These are phyloP conservation scores for Sebastes vulpes DNA, from an alignment of 2,797 vertebrate species.

Conservation along the genomic window DNA sequence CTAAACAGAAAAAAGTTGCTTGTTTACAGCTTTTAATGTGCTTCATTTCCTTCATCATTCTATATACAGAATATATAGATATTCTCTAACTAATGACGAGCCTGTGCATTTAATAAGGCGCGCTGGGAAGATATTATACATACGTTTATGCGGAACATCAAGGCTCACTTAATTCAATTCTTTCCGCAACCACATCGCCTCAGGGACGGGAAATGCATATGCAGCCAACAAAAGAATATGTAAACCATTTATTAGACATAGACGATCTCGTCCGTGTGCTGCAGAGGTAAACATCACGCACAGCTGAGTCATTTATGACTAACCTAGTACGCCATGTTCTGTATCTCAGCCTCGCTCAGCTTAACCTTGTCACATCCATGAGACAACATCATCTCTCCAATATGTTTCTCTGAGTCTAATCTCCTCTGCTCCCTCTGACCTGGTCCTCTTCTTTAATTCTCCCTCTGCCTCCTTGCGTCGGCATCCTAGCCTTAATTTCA, in stretches of 20 bases:
- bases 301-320: slow-evolving; percentile 59
- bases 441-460: slow-evolving; percentile 30
- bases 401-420: slow-evolving; percentile 50
- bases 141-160: not conserved
- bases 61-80: not conserved
- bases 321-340: slow-evolving; percentile 43
- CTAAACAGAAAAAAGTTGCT: not conserved
- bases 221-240: slow-evolving; percentile 25
- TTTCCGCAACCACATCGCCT: slow-evolving; percentile 10
- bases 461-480: not conserved
- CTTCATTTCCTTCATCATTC: not conserved
- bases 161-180: slow-evolving; percentile 15
- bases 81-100: not conserved
- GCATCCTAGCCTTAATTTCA: not conserved
- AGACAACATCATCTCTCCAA: slow-evolving; percentile 33
- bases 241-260: slow-evolving; percentile 23
- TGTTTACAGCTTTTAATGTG: not conserved
- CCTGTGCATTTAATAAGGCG: not conserved
- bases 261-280: slow-evolving; percentile 17
- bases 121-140: not conserved
- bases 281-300: slow-evolving; percentile 39
- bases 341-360: slow-evolving; percentile 20
- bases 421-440: slow-evolving; percentile 18
- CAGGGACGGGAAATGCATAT: slow-evolving; percentile 12
- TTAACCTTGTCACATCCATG: slow-evolving; percentile 45